Conservation (phyloP, 2,888 invertebrate genomes). For the Taenaris catops region DNA sequence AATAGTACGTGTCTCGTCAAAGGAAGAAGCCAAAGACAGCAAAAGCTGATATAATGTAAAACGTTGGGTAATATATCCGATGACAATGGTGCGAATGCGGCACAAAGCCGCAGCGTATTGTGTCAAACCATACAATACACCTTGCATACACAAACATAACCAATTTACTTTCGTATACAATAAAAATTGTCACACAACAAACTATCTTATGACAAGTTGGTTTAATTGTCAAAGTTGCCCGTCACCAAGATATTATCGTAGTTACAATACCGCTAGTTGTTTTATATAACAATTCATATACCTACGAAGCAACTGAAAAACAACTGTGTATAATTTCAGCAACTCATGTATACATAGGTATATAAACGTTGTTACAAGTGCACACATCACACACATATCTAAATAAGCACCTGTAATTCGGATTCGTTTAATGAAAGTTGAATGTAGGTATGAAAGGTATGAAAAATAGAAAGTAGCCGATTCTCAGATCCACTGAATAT, state of each 20-base stretch:
- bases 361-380: too few relatives aligned
- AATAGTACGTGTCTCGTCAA: constrained; percentile 53
- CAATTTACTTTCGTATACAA: constrained; percentile 38
- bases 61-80: constrained; percentile 74
- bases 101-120: constrained; percentile 72
- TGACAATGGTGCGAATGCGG: constrained; percentile 69
- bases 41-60: constrained; percentile 66
- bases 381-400: too few relatives aligned
- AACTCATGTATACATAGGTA: too few relatives aligned
- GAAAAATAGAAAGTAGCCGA: too few relatives aligned
- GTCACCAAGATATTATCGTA: neutral
- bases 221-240: constrained; percentile 3
- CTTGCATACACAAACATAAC: constrained; percentile 61
- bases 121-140: constrained; percentile 72
- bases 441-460: too few relatives aligned
- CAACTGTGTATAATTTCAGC: too few relatives aligned
- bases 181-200: constrained; percentile 45
- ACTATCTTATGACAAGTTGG: constrained; percentile 14
- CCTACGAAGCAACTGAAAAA: too few relatives aligned
- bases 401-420: too few relatives aligned
- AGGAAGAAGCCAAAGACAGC: constrained; percentile 54
- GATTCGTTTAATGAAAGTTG: too few relatives aligned
- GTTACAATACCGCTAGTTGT: neutral
- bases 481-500: too few relatives aligned
- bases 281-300: too few relatives aligned